A percentile compares a stretch with the other conserved stretches of the same genome.
These are phyloP conservation scores for Cephonodes hylas DNA, from an alignment of 2,888 invertebrate genomes.

Conservation along the genomic window DNA sequence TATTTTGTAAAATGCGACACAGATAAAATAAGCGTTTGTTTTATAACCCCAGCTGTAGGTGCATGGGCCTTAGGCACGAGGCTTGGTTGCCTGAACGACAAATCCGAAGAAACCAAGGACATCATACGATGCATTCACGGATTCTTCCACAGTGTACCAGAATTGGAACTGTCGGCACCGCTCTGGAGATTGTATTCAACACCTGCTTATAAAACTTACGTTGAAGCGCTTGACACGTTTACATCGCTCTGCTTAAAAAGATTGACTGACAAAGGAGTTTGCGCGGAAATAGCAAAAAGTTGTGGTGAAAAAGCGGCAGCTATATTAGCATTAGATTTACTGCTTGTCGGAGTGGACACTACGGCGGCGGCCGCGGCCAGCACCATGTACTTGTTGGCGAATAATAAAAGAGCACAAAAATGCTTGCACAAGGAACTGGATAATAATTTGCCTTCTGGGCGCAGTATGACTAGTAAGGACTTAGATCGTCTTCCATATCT, in stretches of 20 bases:
- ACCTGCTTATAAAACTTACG: slow-evolving; percentile 85
- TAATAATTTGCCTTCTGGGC: slow-evolving; percentile 74
- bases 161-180: slow-evolving; percentile 87
- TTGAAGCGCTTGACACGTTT: slow-evolving; percentile 86
- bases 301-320: slow-evolving; percentile 79
- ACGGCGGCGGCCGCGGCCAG: slow-evolving; percentile 89
- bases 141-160: slow-evolving; percentile 89
- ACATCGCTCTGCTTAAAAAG: slow-evolving; percentile 80
- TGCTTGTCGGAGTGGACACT: slow-evolving; percentile 91
- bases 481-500: slow-evolving; percentile 86
- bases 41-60: slow-evolving; percentile 84
- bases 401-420: slow-evolving; percentile 85
- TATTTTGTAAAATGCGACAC: not conserved
- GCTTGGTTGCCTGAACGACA: slow-evolving; percentile 87
- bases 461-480: slow-evolving; percentile 80
- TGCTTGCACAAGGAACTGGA: slow-evolving; percentile 83
- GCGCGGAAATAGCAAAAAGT: slow-evolving; percentile 61
- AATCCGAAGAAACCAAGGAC: slow-evolving; percentile 85
- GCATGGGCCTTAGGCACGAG: slow-evolving; percentile 90
- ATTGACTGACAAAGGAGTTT: slow-evolving; percentile 69
- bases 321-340: slow-evolving; percentile 87
- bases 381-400: slow-evolving; percentile 87
- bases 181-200: slow-evolving; percentile 88
- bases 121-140: slow-evolving; percentile 89
- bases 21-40: slow-evolving; percentile 11